Conservation (phyloP, 2,113 vertebrate genomes). For the Zapornia atra region DNA sequence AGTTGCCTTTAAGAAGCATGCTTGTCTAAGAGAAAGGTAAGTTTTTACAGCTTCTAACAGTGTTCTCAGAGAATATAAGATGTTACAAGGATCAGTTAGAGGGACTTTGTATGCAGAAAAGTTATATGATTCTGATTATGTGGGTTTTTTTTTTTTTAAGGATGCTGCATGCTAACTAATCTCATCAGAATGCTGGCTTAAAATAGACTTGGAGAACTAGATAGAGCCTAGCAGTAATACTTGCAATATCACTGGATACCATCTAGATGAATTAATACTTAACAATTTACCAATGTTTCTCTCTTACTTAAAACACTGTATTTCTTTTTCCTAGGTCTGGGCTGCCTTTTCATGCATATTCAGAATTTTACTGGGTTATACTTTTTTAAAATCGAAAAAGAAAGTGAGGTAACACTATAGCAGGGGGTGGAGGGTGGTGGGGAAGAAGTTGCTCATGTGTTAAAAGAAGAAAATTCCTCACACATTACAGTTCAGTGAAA, state of each 20-base stretch:
- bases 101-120: background rate
- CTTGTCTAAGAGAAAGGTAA: slow-evolving; percentile 56
- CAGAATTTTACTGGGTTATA: background rate
- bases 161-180: background rate
- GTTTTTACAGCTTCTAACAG: slow-evolving; percentile 50
- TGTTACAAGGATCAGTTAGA: background rate
- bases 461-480: background rate
- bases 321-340: background rate
- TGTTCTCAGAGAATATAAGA: background rate
- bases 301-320: background rate
- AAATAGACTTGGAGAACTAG: slow-evolving; percentile 52
- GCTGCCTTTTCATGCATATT: background rate
- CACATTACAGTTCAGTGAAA: background rate
- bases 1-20: slow-evolving; percentile 56
- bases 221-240: background rate
- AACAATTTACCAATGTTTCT: background rate
- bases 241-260: background rate
- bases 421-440: background rate
- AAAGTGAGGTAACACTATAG: background rate
- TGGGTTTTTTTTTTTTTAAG: background rate
- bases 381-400: background rate
- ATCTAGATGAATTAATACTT: background rate
- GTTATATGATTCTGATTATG: background rate
- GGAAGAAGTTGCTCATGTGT: background rate
- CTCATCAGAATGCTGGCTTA: background rate